These are phyloP conservation scores for Saccostrea echinata DNA, from an alignment of 1,140 invertebrate genomes.

Conservation along the genomic window DNA sequence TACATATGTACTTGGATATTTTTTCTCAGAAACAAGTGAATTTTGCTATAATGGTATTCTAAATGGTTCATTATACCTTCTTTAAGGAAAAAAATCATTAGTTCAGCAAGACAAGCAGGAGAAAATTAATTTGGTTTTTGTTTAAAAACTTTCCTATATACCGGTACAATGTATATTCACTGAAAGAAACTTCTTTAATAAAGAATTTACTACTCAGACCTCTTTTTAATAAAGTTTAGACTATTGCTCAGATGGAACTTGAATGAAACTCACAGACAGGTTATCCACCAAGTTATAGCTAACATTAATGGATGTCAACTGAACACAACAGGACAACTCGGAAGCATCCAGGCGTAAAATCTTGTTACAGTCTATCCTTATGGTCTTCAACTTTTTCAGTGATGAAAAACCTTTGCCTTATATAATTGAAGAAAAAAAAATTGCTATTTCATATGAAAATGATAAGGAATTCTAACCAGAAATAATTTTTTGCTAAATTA, in stretches of 20 bases:
- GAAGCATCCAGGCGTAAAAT: conserved; percentile 70
- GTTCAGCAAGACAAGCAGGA: too few relatives aligned
- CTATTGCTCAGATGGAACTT: background rate
- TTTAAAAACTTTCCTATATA: too few relatives aligned
- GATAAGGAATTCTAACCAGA: too few relatives aligned
- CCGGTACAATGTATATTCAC: too few relatives aligned
- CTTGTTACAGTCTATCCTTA: conserved; percentile 76
- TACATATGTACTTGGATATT: background rate
- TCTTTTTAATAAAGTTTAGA: background rate
- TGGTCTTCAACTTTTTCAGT: conserved; percentile 71
- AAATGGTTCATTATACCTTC: too few relatives aligned
- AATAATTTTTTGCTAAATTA: background rate
- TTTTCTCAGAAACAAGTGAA: too few relatives aligned
- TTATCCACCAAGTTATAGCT: conserved; percentile 76
- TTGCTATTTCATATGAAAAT: background rate
- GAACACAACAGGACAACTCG: conserved; percentile 74
- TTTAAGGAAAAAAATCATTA: too few relatives aligned
- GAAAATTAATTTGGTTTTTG: too few relatives aligned
- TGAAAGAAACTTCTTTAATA: too few relatives aligned
- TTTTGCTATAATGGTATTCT: too few relatives aligned
- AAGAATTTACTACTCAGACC: background rate
- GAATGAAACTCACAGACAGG: conserved; percentile 68
- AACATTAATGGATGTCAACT: conserved; percentile 75
- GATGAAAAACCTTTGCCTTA: conserved; percentile 69
- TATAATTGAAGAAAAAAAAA: conserved; percentile 9